These are phyloP conservation scores for Procavia capensis DNA, from an alignment of 2,113 vertebrate species.

Conservation along the genomic window DNA sequence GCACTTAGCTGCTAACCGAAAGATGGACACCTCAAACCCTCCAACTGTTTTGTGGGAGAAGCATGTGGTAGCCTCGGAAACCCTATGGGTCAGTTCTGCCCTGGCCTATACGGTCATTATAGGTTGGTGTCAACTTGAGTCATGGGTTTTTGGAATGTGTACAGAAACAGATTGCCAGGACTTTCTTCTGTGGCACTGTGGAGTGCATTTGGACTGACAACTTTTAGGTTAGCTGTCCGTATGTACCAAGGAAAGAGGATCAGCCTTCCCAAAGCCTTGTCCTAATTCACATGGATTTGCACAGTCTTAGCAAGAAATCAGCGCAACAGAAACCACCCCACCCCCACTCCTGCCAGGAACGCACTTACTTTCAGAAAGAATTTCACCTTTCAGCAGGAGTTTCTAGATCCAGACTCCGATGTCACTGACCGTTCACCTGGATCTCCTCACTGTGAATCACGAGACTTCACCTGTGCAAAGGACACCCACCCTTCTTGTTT, in stretches of 20 bases:
- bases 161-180: too few species aligned
- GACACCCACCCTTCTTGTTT: neutral
- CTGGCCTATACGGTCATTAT: too few species aligned
- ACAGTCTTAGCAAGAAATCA: neutral
- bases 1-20: neutral
- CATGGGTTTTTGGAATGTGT: too few species aligned
- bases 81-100: neutral
- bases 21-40: neutral
- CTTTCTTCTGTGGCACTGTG: too few species aligned
- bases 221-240: neutral
- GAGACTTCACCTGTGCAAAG: neutral
- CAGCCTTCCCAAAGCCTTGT: neutral
- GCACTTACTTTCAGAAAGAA: neutral
- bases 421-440: neutral
- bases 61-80: neutral
- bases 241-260: neutral
- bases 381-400: conserved; percentile 5
- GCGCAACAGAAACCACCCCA: neutral
- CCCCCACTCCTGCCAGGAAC: accelerated
- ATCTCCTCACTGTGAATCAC: neutral
- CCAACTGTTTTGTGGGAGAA: neutral
- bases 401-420: conserved; percentile 53
- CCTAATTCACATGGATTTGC: neutral
- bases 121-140: too few species aligned
- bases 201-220: neutral